A percentile compares a stretch with the other conserved stretches of the same genome.
These are phyloP conservation scores for Aselliscus stoliczkanus DNA, from an alignment of 2,797 vertebrate genomes.

Conservation along the genomic window DNA sequence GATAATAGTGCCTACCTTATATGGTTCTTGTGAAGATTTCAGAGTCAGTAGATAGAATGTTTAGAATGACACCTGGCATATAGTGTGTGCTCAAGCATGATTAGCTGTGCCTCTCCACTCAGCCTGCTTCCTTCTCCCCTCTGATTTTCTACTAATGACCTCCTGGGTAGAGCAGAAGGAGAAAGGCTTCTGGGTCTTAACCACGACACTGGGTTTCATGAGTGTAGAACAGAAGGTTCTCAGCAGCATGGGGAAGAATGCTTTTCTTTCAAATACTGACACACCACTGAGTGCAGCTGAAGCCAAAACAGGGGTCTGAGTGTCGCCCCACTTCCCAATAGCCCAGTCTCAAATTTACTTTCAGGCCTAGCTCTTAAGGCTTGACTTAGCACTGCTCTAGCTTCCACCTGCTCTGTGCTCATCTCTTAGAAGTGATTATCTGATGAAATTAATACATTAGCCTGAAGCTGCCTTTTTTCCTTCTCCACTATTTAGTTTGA, in stretches of 20 bases:
- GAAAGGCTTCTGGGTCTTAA: not conserved
- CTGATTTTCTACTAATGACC: not conserved
- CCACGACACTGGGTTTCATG: not conserved
- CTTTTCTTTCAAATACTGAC: not conserved
- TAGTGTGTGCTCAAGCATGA: not conserved
- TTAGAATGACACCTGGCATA: not conserved
- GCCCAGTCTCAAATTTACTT: not conserved
- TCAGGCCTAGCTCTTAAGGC: not conserved
- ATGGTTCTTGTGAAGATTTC: conserved; percentile 9
- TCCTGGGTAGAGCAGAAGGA: not conserved
- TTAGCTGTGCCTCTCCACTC: not conserved
- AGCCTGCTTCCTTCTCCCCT: not conserved
- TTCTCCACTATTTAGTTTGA: not conserved
- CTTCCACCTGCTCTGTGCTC: not conserved
- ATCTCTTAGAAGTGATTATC: not conserved
- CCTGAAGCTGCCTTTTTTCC: not conserved
- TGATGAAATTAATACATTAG: not conserved
- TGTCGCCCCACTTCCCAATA: not conserved
- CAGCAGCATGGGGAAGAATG: not conserved
- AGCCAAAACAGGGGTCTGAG: not conserved
- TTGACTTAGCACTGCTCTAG: not conserved
- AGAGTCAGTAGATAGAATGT: not conserved
- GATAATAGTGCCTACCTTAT: not conserved
- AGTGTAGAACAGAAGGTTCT: not conserved
- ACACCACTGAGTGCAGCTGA: not conserved